Conservation (phyloP, 2,797 vertebrate species). For the Vultur gryphus region DNA sequence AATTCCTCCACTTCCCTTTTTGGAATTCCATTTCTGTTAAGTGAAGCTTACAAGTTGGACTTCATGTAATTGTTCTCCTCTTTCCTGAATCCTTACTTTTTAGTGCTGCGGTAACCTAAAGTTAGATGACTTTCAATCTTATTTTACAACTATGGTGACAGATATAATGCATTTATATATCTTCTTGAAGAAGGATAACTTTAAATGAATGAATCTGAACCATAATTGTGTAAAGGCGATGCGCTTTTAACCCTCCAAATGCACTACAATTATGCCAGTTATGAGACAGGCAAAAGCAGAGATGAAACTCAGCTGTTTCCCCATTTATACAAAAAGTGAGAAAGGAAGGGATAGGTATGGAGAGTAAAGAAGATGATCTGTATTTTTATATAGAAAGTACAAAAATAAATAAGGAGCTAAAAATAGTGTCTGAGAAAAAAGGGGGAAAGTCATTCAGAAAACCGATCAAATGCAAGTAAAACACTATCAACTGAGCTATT, state of each 20-base stretch:
- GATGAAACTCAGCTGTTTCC: neutral
- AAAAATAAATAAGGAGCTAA: neutral
- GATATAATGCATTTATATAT: neutral
- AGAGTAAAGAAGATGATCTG: neutral
- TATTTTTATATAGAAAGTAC: constrained; percentile 41
- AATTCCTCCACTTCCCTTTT: neutral
- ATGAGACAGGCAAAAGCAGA: neutral
- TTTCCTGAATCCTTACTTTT: neutral
- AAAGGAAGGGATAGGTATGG: neutral
- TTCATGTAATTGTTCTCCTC: neutral
- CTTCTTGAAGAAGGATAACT: neutral
- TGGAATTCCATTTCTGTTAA: neutral
- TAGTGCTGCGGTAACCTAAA: neutral
- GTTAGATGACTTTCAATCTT: neutral
- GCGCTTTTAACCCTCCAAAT: neutral
- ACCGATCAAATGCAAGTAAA: constrained; percentile 41
- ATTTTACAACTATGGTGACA: neutral
- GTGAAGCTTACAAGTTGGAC: neutral
- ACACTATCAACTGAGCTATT: neutral
- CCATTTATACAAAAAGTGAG: neutral
- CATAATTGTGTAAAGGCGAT: neutral
- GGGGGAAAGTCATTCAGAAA: neutral
- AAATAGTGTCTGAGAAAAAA: neutral
- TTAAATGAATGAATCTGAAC: neutral
- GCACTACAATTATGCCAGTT: neutral